Percentiles rank a stretch among this genome's conserved stretches.
These are phyloP conservation scores for Lysandra coridon DNA, from an alignment of 2,888 invertebrate species.

Conservation along the genomic window DNA sequence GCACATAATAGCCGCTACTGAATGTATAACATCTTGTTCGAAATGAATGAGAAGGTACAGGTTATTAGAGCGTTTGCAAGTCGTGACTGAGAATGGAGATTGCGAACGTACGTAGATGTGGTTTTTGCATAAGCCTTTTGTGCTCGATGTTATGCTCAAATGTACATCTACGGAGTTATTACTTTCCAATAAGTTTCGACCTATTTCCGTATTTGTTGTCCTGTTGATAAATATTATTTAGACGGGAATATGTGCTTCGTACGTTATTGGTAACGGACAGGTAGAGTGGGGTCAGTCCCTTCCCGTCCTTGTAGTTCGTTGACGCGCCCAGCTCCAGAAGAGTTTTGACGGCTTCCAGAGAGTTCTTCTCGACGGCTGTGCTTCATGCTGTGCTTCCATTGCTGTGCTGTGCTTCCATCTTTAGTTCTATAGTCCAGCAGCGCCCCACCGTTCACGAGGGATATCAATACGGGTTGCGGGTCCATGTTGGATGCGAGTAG, in stretches of 20 bases:
- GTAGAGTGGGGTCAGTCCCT: conserved; percentile 91
- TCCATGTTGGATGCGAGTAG: too few species aligned
- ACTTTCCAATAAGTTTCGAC: conserved; percentile 1
- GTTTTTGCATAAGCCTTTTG: conserved; percentile 26
- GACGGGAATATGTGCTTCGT: neutral
- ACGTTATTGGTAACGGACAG: conserved; percentile 87
- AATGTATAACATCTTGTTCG: conserved; percentile 41
- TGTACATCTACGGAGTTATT: conserved; percentile 1
- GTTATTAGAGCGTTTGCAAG: conserved; percentile 39
- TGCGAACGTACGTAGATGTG: conserved; percentile 35
- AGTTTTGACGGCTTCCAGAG: conserved; percentile 93
- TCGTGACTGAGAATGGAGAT: conserved; percentile 40
- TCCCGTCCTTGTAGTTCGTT: conserved; percentile 97
- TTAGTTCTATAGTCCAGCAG: conserved; percentile 97
- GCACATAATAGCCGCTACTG: conserved; percentile 44
- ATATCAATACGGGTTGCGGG: conserved; percentile 84
- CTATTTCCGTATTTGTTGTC: neutral
- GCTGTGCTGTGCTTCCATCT: conserved; percentile 93
- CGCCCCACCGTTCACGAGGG: conserved; percentile 97
- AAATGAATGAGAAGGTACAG: conserved; percentile 37
- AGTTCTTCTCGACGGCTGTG: conserved; percentile 96
- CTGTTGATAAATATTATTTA: neutral
- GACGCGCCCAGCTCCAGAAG: conserved; percentile 97
- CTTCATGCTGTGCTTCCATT: too few species aligned
- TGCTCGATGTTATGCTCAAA: conserved; percentile 18